A percentile compares a stretch with the other conserved stretches of the same genome.
Evolutionary conservation across 2,113 vertebrate genomes (phyloP).

Genomic region (Sturnus vulgaris): DNA sequence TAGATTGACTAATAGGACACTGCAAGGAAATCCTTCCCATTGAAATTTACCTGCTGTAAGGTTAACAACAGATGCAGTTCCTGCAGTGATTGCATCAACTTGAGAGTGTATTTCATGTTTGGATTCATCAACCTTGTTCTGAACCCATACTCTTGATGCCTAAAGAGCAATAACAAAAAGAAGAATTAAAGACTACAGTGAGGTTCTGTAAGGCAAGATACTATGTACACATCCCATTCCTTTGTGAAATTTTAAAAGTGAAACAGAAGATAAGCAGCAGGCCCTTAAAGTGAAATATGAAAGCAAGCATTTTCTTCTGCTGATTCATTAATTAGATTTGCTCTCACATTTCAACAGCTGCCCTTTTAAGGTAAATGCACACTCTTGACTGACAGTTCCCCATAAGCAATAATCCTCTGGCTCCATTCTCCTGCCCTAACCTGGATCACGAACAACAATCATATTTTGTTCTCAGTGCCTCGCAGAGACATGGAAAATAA

Average conservation of each 20-base stretch:
- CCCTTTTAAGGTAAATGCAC: background rate
- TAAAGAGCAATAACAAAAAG: constrained; percentile 63
- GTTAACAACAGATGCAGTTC: constrained; percentile 98
- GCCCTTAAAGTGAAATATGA: background rate
- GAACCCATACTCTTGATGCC: constrained; percentile 98
- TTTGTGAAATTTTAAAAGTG: background rate
- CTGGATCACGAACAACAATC: background rate
- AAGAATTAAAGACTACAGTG: background rate
- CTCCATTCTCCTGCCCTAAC: background rate
- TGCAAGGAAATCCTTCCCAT: background rate
- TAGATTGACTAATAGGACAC: background rate
- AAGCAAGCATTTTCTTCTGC: background rate
- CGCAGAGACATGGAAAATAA: too few species aligned
- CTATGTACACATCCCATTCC: background rate
- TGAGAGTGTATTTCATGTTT: constrained; percentile 99
- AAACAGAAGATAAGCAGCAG: background rate
- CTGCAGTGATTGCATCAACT: constrained; percentile 97
- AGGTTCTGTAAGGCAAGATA: background rate
- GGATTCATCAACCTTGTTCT: constrained; percentile 99
- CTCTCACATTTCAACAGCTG: background rate
- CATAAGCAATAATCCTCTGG: background rate
- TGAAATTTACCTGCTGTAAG: constrained; percentile 91
- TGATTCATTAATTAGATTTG: background rate
- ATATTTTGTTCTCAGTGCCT: background rate
- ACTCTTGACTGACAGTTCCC: background rate